phyloP scores from a whole-genome alignment of 2,797 vertebrate genomes.

The Sparus aurata region DNA sequence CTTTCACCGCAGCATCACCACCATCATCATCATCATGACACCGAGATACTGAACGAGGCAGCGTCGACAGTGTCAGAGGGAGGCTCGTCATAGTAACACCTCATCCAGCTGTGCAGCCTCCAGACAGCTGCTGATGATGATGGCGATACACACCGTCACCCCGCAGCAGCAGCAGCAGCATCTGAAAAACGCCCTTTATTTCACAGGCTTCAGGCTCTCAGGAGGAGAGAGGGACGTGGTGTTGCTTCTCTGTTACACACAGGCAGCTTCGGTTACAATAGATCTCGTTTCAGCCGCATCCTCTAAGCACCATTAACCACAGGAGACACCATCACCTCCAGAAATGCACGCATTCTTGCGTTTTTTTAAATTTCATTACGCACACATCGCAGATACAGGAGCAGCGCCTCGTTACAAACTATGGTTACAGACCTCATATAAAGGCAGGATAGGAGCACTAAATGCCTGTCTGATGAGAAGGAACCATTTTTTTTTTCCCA shows the following conservation, averaged over 20 bases:
- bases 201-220: slow-evolving; percentile 2
- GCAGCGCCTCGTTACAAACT: not conserved
- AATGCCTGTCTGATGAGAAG: slow-evolving; percentile 31
- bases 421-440: not conserved
- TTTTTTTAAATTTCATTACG: not conserved
- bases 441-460: not conserved
- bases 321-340: slow-evolving; percentile 5
- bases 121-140: slow-evolving; percentile 55
- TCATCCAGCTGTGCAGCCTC: slow-evolving; percentile 68
- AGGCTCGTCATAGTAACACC: slow-evolving; percentile 41
- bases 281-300: slow-evolving; percentile 51
- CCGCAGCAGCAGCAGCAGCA: not conserved
- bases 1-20: slow-evolving; percentile 36
- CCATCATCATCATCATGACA: slow-evolving; percentile 33
- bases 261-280: slow-evolving; percentile 64
- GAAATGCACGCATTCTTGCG: not conserved
- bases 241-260: slow-evolving; percentile 46
- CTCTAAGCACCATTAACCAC: slow-evolving; percentile 27
- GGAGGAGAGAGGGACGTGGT: slow-evolving; percentile 25
- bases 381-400: not conserved
- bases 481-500: slow-evolving; percentile 43
- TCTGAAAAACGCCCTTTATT: slow-evolving; percentile 39
- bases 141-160: slow-evolving; percentile 48
- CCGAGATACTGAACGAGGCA: not conserved
- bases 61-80: slow-evolving; percentile 20